phyloP scores from a whole-genome alignment of 2,888 invertebrate genomes.

The Pterostichus niger region DNA sequence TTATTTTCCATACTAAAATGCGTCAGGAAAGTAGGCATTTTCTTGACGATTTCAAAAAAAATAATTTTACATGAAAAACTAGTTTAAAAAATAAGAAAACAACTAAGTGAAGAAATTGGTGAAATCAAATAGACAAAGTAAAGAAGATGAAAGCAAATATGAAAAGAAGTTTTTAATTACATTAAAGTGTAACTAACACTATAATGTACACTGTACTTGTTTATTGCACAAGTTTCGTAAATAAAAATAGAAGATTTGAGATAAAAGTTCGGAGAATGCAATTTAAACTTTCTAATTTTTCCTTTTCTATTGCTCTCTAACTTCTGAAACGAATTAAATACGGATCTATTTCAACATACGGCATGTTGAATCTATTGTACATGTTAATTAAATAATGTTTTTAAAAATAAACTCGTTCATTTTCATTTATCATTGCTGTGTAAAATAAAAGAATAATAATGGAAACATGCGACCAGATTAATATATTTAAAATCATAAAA shows the following conservation, averaged over 20 bases:
- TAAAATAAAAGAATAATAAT: conserved; percentile 1
- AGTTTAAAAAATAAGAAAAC: too few relatives aligned
- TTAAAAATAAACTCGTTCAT: conserved; percentile 8
- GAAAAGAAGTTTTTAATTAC: conserved; percentile 41
- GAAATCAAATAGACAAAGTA: conserved; percentile 31
- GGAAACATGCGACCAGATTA: conserved; percentile 14
- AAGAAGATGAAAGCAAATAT: conserved; percentile 33
- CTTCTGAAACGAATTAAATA: conserved; percentile 48
- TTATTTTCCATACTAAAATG: too few relatives aligned
- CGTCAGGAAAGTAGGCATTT: too few relatives aligned
- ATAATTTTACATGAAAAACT: too few relatives aligned
- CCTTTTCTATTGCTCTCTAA: conserved; percentile 38
- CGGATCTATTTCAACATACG: conserved; percentile 33
- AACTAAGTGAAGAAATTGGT: not conserved
- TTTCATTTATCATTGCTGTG: not conserved
- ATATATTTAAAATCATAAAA: conserved; percentile 5
- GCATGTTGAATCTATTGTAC: conserved; percentile 20
- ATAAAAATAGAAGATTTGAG: conserved; percentile 49
- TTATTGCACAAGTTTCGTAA: conserved; percentile 51
- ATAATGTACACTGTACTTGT: conserved; percentile 45
- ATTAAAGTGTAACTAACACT: conserved; percentile 51
- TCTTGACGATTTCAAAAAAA: too few relatives aligned
- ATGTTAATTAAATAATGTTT: conserved; percentile 38
- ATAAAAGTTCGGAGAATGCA: conserved; percentile 55
- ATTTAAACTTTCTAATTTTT: conserved; percentile 57